Evolutionary conservation across 2,797 vertebrate genomes (phyloP), one percentile per base, ranked within the genome.

Genomic region (Acomys russatus): DNA sequence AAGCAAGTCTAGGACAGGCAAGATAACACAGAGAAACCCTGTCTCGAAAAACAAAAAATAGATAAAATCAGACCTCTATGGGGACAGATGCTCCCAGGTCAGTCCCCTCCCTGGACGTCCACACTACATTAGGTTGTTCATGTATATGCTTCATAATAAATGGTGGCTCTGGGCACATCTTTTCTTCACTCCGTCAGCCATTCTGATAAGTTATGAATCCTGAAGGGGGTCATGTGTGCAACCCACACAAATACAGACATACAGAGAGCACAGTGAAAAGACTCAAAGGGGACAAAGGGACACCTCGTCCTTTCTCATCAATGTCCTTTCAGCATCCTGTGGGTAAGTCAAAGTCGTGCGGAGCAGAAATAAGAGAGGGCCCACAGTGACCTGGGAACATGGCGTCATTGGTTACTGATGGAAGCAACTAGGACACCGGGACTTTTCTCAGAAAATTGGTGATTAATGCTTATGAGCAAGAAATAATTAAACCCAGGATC

Each of bases 81-180:
- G n/a, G n/a, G 56, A 74, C 0, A 1, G 76, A 28, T 6, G 35
- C 35, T 25, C 8, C 22, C 4, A 64, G 0, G 15, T 84, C 28
- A 0, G 56, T 1, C 7, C 0, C 6, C 59, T 28, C 25, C 35
- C 22, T 18, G 61, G 6, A 9, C 30, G 20, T 18, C n/a, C 10
- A 35, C 9, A 1, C 30, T 18, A 0, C 3, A 14, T 63, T 63
- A 11, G 17, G 59, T 15, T 61, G 0, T 38, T 64, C 64, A 30
- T 49, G 49, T 35, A 4, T 76, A 17, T 64, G 30, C 25, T 80
- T 35, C 86, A 9, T 38, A 76, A 84, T 79, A 83, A 83, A 79
- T 0, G 38, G 56, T 79, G 51, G 51, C 33, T 64, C 10, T 18
- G 56, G 33, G 15, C 3, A 3, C 0, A n/a, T 3, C n/a, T 83